Base-by-base conservation (phyloP, 2,888 invertebrate species). In the Ophion costatus region DNA sequence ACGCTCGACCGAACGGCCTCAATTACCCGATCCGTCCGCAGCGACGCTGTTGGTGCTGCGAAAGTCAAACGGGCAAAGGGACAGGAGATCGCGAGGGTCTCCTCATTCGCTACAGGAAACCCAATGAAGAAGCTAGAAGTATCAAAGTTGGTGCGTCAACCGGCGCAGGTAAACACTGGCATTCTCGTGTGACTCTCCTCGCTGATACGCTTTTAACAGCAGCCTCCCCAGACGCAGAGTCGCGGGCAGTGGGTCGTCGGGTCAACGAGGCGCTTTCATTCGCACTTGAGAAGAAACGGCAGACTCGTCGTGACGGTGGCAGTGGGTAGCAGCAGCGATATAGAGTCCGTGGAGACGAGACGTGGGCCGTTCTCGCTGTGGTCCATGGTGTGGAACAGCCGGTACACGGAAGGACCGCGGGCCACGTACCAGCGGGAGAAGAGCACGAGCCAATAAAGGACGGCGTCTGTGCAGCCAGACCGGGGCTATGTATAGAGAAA, bases 381-480 rank as follows among this genome's bases (percentile, higher is more conserved):
- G 79, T 69, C 78, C 79, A 56, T 75, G 76, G 83, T 63, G 77
- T 74, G 61, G 80, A 86, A 82, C 84, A 79, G 71, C 73, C 80
- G 83, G 75, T 80, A 75, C 86, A 75, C 33, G 73, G 82, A 78
- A 87, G 83, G 82, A 82, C 61, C 70, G 45, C 75, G 66, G 70
- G 79, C 51, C 66, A 45, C 73, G 74, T 67, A 66, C 69, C 38
- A 77, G 67, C 57, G 57, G 77, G 67, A 78, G 75, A 67, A 77
- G 85, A 64, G 84, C 82, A 85, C 73, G 67, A 74, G 45, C 33
- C 45, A 63, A 63, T 63, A 71, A 75, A 67, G 42, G 57, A 77
- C 82, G 64, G 61, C 77, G 51, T 24, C 22, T 42, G 78, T 77
- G 42, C 38, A 73, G 75, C 69, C 85, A 79, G 82, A 14, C 61